Base-by-base conservation (phyloP, 2,888 invertebrate genomes). In the Tetragonula carbonaria region DNA sequence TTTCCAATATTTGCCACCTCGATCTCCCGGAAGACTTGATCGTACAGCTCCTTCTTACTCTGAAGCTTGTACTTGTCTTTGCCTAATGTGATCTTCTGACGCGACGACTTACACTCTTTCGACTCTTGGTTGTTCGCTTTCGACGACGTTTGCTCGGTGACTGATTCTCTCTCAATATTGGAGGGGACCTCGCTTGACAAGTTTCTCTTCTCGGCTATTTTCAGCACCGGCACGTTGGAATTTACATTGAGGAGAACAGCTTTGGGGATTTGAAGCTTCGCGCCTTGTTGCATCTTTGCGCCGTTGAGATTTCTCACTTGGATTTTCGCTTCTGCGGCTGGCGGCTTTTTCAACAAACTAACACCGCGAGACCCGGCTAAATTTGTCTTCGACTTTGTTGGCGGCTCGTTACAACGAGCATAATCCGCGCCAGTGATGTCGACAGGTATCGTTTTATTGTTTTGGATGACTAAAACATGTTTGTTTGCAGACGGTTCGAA, bases 31-130 rank as follows among this genome's bases (percentile, higher is more conserved):
- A 92, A 83, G 11, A 86, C 79, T 16, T 90, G 87, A 5, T 92
- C 91, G 62, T 92, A 93, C 65, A 86, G 77, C 2, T 92, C 91
- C 33, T 83, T 90, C 57, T 89, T 93, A 50, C 90, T 92, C 5
- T 89, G 78, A 21, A 92, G 86, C 38, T 91, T 91, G 6, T 89
- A 75, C 55, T 90, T 91, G 62, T 93, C 92, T 51, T 92, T 93
- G 18, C 92, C 92, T 66, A 91, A 57, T 0, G 90, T 91, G 4
- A 89, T 85, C 67, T 87, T 92, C 0, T 79, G 62, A 65, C 87
- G 72, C 8, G 63, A 59, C 14, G 53, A 28, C 21, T 82, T 82
- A 1, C 2, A 53, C 45, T 80, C 82, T 16, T 68, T 83, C 2
- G 45, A 57, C n/a, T 76, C 62, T 21, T 76, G 55, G 28, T 73